These are phyloP conservation scores for Tetheella fluctuosa DNA, from an alignment of 2,888 invertebrate genomes.

Conservation along the genomic window DNA sequence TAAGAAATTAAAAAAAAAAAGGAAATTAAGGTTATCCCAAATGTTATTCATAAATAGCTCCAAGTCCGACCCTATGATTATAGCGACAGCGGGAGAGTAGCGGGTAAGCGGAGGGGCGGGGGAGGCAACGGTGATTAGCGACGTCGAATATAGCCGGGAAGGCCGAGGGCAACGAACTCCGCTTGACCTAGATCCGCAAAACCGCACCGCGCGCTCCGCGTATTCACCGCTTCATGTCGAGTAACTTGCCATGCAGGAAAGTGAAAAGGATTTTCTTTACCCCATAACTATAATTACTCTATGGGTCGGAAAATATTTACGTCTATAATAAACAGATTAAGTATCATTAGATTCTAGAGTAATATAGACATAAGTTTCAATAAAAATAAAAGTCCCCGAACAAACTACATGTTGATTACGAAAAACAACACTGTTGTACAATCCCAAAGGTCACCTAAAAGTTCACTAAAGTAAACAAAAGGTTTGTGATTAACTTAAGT, in stretches of 20 bases:
- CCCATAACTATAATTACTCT: constrained; percentile 33
- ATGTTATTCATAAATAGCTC: constrained; percentile 22
- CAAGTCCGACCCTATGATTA: constrained; percentile 54
- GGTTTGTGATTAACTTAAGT: constrained; percentile 26
- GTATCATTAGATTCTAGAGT: not conserved
- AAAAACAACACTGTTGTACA: not conserved
- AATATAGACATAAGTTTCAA: not conserved
- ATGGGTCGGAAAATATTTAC: constrained; percentile 13
- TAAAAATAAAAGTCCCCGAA: not conserved
- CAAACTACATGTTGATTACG: not conserved
- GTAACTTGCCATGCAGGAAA: constrained; percentile 61
- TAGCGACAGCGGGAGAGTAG: constrained; percentile 37
- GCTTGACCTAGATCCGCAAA: constrained; percentile 79
- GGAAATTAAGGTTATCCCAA: constrained; percentile 25
- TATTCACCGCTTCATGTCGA: constrained; percentile 32
- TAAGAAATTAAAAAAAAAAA: not conserved
- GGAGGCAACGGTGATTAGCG: constrained; percentile 70
- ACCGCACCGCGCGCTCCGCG: constrained; percentile 42
- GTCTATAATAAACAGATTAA: constrained; percentile 3
- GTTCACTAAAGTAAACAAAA: constrained; percentile 28
- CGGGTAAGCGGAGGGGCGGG: constrained; percentile 26
- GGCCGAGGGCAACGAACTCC: constrained; percentile 84
- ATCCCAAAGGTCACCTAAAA: not conserved
- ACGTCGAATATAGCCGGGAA: constrained; percentile 82
- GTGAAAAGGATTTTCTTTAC: constrained; percentile 73